Evolutionary conservation across 1,140 invertebrate genomes (phyloP).

Genomic region (Cepaea nemoralis): DNA sequence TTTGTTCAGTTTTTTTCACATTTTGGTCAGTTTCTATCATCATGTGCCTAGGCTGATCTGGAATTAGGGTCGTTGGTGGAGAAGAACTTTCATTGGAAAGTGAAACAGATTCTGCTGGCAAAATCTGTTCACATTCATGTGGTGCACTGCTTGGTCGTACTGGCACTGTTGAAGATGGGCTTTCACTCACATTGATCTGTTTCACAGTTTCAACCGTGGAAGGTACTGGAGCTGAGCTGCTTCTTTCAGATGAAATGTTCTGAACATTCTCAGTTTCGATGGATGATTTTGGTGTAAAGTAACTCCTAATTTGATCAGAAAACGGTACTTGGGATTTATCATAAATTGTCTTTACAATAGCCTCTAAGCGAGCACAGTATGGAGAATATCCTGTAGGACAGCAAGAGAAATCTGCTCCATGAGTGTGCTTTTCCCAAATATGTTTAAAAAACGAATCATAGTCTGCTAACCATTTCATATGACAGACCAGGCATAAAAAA

Average conservation of each 20-base stretch:
- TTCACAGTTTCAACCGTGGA: not conserved
- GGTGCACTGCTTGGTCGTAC: not conserved
- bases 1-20: too few relatives aligned
- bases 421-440: constrained; percentile 12
- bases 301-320: not conserved
- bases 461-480: not conserved
- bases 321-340: not conserved
- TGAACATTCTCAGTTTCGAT: not conserved
- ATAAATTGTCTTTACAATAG: not conserved
- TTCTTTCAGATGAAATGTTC: not conserved
- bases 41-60: not conserved
- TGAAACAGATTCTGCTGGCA: not conserved
- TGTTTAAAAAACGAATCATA: constrained; percentile 9
- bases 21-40: not conserved
- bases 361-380: not conserved
- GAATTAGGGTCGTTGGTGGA: not conserved
- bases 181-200: not conserved
- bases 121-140: not conserved
- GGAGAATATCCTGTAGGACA: constrained; percentile 1
- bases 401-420: constrained; percentile 4
- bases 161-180: not conserved
- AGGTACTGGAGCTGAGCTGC: not conserved
- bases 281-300: not conserved
- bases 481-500: constrained; percentile 3
- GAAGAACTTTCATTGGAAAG: not conserved